A percentile compares a stretch with the other conserved stretches of the same genome.
Conservation (phyloP, 2,888 invertebrate species). For the Barypeithes pellucidus region DNA sequence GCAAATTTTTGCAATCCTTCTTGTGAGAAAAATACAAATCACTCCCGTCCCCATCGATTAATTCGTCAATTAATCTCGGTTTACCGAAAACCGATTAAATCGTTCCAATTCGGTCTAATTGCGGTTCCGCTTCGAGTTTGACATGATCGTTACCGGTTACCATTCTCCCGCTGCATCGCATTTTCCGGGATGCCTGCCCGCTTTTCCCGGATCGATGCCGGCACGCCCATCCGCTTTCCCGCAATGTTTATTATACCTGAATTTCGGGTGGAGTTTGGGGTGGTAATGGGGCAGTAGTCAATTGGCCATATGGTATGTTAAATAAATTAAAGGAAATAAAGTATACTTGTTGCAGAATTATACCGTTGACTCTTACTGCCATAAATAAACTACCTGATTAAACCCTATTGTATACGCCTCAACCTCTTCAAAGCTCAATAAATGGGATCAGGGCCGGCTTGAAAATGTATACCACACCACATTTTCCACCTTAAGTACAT, state of each 20-base stretch:
- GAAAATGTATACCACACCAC: too few relatives aligned
- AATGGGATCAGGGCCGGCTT: too few relatives aligned
- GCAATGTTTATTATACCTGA: conserved; percentile 51
- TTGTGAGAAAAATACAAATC: too few relatives aligned
- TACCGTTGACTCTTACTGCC: too few relatives aligned
- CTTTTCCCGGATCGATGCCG: conserved; percentile 50
- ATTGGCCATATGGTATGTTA: conserved; percentile 11
- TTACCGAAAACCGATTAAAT: conserved; percentile 32
- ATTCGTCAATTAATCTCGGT: conserved; percentile 24
- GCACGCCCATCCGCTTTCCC: conserved; percentile 50
- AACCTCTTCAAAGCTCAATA: too few relatives aligned
- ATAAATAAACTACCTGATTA: too few relatives aligned
- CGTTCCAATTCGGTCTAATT: conserved; percentile 45
- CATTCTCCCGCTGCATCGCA: conserved; percentile 39
- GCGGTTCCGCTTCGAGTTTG: conserved; percentile 49
- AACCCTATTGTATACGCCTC: too few relatives aligned
- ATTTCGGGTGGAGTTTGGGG: conserved; percentile 12
- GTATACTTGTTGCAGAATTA: too few relatives aligned
- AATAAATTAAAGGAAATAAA: background rate
- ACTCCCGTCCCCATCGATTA: background rate
- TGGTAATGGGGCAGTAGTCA: background rate
- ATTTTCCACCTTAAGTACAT: too few relatives aligned
- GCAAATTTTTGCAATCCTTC: too few relatives aligned
- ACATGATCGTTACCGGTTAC: conserved; percentile 50
- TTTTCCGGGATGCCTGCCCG: conserved; percentile 49